Evolutionary conservation across 1,140 invertebrate species (phyloP), one percentile per base, ranked within the genome.

Genomic region (Muscidifurax raptorellus): DNA sequence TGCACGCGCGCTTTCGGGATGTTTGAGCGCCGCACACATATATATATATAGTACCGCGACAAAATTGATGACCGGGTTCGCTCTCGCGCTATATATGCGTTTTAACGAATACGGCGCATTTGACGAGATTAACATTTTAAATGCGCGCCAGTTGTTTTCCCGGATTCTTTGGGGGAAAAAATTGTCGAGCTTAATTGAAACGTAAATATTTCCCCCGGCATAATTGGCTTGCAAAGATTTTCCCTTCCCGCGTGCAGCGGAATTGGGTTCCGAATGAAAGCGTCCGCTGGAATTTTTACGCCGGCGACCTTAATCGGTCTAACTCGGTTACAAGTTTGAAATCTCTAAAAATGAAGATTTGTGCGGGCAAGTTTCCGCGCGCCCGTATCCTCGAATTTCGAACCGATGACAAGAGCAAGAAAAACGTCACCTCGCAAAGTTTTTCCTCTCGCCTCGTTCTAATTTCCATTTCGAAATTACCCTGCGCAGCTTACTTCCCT

Each of bases 1-100:
- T 25, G 66, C 32, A 72, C 25, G 28, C 25, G 28, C 13, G 64
- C 66, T 71, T 77, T 83, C 32, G 25, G 59, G 15, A 64, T 47
- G 40, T 69, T 83, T 59, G 76, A 72, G 36, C 76, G 15, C 22
- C 2, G 52, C 52, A 18, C 52, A 18, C 44, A 47, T 40, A 47
- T 10, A 12, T 18, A 59, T 6, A 59, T 59, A 59, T 47, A 47
- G 52, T 7, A 3, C 52, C 6, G 22, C 18, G 15, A 9, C 9
- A n/a, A 83, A 77, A 77, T 77, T 67, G 40, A 83, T 76, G 32
- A 82, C 74, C 18, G 25, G 6, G 25, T n/a, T n/a, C 27, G 27
- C 67, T 10, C 27, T 1, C 27, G 15, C 44, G 15, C 44, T 47
- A 13, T 59, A 13, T 13, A 47, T n/a, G 7, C 52, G 22, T 80